Evolutionary conservation across 2,888 invertebrate species (phyloP).

Genomic region (Pammene aurita): DNA sequence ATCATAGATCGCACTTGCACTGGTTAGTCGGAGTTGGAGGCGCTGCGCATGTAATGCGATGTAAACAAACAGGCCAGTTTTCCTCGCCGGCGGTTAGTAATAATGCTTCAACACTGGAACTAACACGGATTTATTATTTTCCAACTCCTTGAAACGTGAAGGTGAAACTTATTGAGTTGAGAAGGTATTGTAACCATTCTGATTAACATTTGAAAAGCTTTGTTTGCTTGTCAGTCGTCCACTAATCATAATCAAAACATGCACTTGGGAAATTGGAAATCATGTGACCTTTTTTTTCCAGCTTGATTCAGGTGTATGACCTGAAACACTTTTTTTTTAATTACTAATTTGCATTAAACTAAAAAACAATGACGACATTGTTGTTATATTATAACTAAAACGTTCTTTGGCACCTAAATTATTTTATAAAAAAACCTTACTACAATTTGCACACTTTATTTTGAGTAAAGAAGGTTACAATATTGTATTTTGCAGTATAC

Average conservation of each 20-base stretch:
- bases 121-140: slow-evolving; percentile 44
- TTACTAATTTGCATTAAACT: too few species aligned
- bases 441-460: too few species aligned
- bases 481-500: too few species aligned
- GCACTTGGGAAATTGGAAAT: slow-evolving; percentile 19
- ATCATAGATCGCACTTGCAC: neutral
- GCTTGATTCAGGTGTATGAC: slow-evolving; percentile 3
- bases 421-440: too few species aligned
- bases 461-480: too few species aligned
- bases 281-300: slow-evolving; percentile 21
- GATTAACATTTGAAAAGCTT: slow-evolving; percentile 26
- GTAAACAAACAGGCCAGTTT: slow-evolving; percentile 42
- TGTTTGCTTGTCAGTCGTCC: slow-evolving; percentile 20
- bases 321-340: neutral
- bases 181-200: slow-evolving; percentile 28
- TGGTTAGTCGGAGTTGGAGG: neutral
- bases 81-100: slow-evolving; percentile 41
- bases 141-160: slow-evolving; percentile 34
- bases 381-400: too few species aligned
- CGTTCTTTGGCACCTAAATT: too few species aligned
- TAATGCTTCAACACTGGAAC: slow-evolving; percentile 43
- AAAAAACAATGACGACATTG: too few species aligned
- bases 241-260: slow-evolving; percentile 4
- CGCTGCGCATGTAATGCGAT: neutral
- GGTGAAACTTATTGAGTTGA: slow-evolving; percentile 19